Base-by-base conservation (phyloP, 1,140 invertebrate species). In the Procambarus virginalis region DNA sequence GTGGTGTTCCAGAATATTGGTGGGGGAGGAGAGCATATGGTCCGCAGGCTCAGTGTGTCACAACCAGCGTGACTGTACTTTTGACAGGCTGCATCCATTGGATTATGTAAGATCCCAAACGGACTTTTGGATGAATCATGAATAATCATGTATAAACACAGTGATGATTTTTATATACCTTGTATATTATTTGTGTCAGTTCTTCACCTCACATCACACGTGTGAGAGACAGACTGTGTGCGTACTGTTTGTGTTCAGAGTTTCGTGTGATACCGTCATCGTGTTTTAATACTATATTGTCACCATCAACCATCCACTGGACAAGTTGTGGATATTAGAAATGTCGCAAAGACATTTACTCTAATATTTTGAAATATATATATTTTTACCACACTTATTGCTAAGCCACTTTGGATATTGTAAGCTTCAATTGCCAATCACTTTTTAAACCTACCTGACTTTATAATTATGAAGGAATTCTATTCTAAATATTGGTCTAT, bases 141-240 rank as follows among this genome's bases (percentile, higher is more conserved):
- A 89, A 89, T 89, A 89, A 89, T 89, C 88, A 89, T 89, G 88
- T 89, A 89, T 89, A 89, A 89, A 89, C 81, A 89, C 75, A 89
- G 49, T 82, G 49, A 75, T 88, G 86, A 81, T 88, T 88, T 88
- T 88, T 88, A 81, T 88, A 81, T 82, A 88, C 79, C 78, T 82
- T 68, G 68, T 45, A 49, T 82, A 75, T 68, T 20, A 81, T 80
- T 79, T 70, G 68, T 70, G 58, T 20, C 60, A 70, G n/a, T 64
- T 79, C 8, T 86, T 68, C 60, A 70, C 58, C 34, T 86, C 55
- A 79, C 58, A 48, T 8, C 22, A 20, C 60, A 77, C 10, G 20
- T 64, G 75, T 78, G 49, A 78, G 76, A 64, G 22, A 77, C n/a
- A 78, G 45, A 60, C 58, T 76, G 58, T 85, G 84, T 86, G 22